These are phyloP conservation scores for Silurus asotus DNA, from an alignment of 2,113 vertebrate genomes.

Conservation along the genomic window DNA sequence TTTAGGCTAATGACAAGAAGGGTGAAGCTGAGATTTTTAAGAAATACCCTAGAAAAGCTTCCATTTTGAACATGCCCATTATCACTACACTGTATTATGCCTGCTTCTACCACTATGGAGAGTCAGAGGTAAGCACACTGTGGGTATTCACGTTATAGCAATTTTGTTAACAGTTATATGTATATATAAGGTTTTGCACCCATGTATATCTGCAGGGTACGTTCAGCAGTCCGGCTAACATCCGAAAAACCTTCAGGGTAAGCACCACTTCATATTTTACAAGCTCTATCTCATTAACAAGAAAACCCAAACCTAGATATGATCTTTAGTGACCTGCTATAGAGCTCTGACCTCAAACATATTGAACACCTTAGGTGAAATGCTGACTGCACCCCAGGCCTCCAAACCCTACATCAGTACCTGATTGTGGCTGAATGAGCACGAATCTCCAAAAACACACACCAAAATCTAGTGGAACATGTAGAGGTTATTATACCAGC, in stretches of 20 bases:
- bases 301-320: too few relatives aligned
- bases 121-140: slow-evolving; percentile 74
- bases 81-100: slow-evolving; percentile 94
- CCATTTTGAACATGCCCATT: slow-evolving; percentile 92
- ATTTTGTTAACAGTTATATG: not conserved
- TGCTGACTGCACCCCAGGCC: too few relatives aligned
- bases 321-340: too few relatives aligned
- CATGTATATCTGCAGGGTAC: slow-evolving; percentile 76
- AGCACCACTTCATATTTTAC: not conserved
- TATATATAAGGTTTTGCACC: not conserved
- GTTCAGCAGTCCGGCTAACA: slow-evolving; percentile 89
- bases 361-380: too few relatives aligned
- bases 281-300: not conserved
- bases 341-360: too few relatives aligned
- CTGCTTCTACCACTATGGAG: slow-evolving; percentile 93
- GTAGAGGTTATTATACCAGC: too few relatives aligned
- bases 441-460: too few relatives aligned
- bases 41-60: slow-evolving; percentile 88
- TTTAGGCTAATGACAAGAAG: slow-evolving; percentile 81
- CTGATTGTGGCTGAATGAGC: too few relatives aligned
- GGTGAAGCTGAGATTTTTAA: slow-evolving; percentile 85
- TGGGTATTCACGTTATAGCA: not conserved
- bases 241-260: slow-evolving; percentile 95
- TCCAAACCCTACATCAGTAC: too few relatives aligned
- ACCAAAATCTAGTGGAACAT: too few relatives aligned